Base-by-base conservation (phyloP, 2,797 vertebrate genomes). In the Chelonia mydas region DNA sequence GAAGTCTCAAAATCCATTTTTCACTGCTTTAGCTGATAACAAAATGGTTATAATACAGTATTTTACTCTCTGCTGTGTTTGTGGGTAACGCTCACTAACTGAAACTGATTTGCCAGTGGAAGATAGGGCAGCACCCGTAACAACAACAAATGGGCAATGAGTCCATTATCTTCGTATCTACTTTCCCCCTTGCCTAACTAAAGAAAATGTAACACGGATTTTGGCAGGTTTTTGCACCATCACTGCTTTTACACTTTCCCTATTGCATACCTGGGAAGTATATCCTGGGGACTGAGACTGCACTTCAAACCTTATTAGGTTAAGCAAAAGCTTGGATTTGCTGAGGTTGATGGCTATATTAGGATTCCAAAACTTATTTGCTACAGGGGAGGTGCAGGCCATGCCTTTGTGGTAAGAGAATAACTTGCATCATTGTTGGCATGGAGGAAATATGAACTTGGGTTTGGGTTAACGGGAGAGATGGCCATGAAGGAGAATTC, bases 51-150 rank as follows among this genome's bases (percentile, higher is more conserved):
- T 87, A 57, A 86, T 72, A 50, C 51, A 83, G 54, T 16, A 91
- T 89, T 80, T 89, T 89, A 13, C 86, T 81, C 81, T 85, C 45
- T 88, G 74, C 31, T 90, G 45, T 95, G 94, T 77, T 92, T 90
- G 21, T 74, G 50, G 51, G 23, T 47, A 49, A 79, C 90, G 74
- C 80, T 72, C 65, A 49, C 59, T 89, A 41, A 41, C 41, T 90
- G 79, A 95, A 88, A 51, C 74, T 78, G 77, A 85, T 83, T 81
- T 85, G 31, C 78, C 72, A 85, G 45, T 51, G 55, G 80, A 81
- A 81, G n/a, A 84, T 47, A 80, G 72, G 86, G 54, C 65, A 61
- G 3, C 10, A 65, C 51, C 49, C 79, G 37, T 61, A 84, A 85
- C 8, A 83, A 1, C 1, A 84, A 74, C 79, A 88, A 86, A 93